Percentiles rank a stretch among this genome's conserved stretches.
phyloP scores from a whole-genome alignment of 1,140 invertebrate species.

The Drosophila nasuta region DNA sequence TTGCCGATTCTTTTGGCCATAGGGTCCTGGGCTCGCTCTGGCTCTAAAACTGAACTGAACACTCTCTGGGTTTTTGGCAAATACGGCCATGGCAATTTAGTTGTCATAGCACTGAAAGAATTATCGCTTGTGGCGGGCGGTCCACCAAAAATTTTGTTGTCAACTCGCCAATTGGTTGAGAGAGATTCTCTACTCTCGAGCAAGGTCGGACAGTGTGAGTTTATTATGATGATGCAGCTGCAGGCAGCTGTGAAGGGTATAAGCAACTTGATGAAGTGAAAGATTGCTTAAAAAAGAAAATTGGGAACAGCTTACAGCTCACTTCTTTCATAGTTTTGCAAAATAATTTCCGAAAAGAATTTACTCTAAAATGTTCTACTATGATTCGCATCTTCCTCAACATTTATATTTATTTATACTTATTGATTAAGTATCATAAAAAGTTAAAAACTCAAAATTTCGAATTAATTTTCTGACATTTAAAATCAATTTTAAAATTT shows the following conservation, averaged over 20 bases:
- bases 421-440: too few relatives aligned
- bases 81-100: constrained; percentile 82
- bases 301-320: too few relatives aligned
- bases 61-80: constrained; percentile 51
- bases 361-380: too few relatives aligned
- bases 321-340: too few relatives aligned
- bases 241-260: neutral
- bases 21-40: neutral
- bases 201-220: constrained; percentile 72
- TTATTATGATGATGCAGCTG: constrained; percentile 63
- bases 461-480: too few relatives aligned
- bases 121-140: constrained; percentile 82
- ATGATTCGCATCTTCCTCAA: too few relatives aligned
- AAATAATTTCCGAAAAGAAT: too few relatives aligned
- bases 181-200: constrained; percentile 35
- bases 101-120: constrained; percentile 81
- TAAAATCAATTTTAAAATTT: too few relatives aligned
- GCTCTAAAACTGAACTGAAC: neutral
- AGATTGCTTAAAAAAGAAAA: neutral
- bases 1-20: constrained; percentile 11
- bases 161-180: constrained; percentile 73
- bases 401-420: too few relatives aligned
- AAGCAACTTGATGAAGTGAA: neutral
- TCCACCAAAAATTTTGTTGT: constrained; percentile 83
- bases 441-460: too few relatives aligned